A percentile compares a stretch with the other conserved stretches of the same genome.
Evolutionary conservation across 2,113 vertebrate species (phyloP).

Genomic region (Genyomyrus donnyi): DNA sequence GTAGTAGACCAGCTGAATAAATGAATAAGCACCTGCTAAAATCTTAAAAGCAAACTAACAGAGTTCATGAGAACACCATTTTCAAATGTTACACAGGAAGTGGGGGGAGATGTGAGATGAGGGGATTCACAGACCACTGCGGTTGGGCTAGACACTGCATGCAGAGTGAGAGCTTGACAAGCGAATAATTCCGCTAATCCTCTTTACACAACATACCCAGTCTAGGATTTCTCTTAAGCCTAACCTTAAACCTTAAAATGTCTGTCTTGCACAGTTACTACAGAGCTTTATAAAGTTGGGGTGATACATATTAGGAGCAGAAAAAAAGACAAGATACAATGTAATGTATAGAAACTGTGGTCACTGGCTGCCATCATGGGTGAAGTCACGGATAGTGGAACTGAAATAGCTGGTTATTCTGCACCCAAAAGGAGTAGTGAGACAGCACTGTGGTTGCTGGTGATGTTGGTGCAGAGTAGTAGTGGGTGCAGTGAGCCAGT

Average conservation of each 20-base stretch:
- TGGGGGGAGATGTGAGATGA: neutral
- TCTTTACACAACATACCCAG: neutral
- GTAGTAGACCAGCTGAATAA: neutral
- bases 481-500: neutral
- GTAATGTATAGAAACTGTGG: neutral
- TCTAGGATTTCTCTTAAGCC: neutral
- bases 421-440: neutral
- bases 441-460: neutral
- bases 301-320: neutral
- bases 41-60: neutral
- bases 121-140: neutral
- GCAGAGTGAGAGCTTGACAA: neutral
- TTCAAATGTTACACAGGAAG: neutral
- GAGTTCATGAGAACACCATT: neutral
- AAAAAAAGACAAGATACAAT: neutral
- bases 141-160: neutral
- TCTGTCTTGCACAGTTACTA: neutral
- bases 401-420: neutral
- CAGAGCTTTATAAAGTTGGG: neutral
- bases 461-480: neutral
- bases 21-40: neutral
- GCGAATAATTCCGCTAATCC: neutral
- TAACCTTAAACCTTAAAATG: neutral
- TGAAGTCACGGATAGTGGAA: neutral
- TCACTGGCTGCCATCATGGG: neutral